Evolutionary conservation across 2,888 invertebrate species (phyloP).

Genomic region (Oscheius sp.): DNA sequence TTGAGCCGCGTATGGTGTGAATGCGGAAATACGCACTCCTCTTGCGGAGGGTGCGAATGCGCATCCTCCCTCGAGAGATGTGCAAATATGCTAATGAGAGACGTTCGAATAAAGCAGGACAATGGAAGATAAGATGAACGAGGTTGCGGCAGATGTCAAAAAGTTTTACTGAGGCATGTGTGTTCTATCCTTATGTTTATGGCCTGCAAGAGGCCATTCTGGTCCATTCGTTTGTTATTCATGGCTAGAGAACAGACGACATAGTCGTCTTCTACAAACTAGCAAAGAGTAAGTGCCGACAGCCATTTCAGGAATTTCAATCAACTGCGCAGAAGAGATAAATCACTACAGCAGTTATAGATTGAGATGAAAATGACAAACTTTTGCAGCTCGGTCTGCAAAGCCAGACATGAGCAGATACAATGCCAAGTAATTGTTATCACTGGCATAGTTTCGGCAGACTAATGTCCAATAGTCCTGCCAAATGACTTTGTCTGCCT

Average conservation of each 20-base stretch:
- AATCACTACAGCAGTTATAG: too few species aligned
- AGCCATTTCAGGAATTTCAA: too few species aligned
- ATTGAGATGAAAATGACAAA: not conserved
- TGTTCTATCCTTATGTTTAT: conserved; percentile 29
- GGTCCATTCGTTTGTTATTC: conserved; percentile 35
- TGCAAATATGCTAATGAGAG: conserved; percentile 37
- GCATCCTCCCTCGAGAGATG: conserved; percentile 34
- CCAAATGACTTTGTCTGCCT: conserved; percentile 8
- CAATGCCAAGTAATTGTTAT: not conserved
- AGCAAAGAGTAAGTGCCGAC: not conserved
- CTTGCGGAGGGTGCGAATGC: conserved; percentile 30
- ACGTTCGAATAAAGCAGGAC: conserved; percentile 25
- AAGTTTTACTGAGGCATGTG: conserved; percentile 6
- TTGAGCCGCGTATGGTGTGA: conserved; percentile 19
- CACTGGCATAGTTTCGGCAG: not conserved
- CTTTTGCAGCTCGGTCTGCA: not conserved
- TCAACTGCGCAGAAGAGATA: too few species aligned
- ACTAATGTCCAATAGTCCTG: not conserved
- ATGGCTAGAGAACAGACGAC: conserved; percentile 31
- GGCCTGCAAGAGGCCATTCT: conserved; percentile 29
- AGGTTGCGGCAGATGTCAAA: not conserved
- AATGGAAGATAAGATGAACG: conserved; percentile 18
- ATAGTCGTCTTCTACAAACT: conserved; percentile 14
- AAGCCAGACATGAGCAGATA: not conserved
- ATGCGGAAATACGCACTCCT: conserved; percentile 30